These are phyloP conservation scores for Oryzias sinensis DNA, from an alignment of 2,797 vertebrate species.

Conservation along the genomic window DNA sequence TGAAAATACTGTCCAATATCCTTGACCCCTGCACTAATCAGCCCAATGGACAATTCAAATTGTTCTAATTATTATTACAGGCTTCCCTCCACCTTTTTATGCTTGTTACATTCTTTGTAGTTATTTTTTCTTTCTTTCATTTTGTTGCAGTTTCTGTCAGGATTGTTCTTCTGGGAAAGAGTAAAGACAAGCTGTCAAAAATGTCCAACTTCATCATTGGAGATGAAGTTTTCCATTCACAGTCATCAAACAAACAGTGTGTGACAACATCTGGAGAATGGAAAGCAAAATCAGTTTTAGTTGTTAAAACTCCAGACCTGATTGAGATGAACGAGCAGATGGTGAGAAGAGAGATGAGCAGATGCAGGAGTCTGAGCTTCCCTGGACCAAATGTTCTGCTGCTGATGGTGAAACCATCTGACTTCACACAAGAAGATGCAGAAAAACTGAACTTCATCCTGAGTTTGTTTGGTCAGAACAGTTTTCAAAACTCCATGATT, in stretches of 20 bases:
- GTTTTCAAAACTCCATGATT: slow-evolving; percentile 23
- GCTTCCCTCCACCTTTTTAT: background rate
- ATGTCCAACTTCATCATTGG: slow-evolving; percentile 6
- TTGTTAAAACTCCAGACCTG: slow-evolving; percentile 23
- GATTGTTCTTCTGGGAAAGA: slow-evolving; percentile 41
- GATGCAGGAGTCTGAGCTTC: background rate
- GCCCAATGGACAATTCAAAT: background rate
- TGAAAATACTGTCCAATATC: too few species aligned
- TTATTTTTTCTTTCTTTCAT: background rate
- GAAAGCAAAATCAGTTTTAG: slow-evolving; percentile 6
- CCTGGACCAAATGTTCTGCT: slow-evolving; percentile 43
- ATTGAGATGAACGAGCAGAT: background rate
- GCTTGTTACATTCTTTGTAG: background rate
- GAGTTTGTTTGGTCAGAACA: slow-evolving; percentile 23
- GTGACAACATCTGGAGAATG: background rate
- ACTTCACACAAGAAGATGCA: slow-evolving; percentile 21
- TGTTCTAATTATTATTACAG: background rate
- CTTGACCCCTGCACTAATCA: too few species aligned
- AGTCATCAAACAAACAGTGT: background rate
- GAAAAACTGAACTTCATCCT: slow-evolving; percentile 25
- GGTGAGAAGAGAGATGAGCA: background rate
- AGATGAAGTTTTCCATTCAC: background rate
- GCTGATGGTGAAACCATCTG: slow-evolving; percentile 34
- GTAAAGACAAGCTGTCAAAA: slow-evolving; percentile 1
- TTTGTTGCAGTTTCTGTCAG: slow-evolving; percentile 12